These are phyloP conservation scores for Entomobrya proxima DNA, from an alignment of 2,888 invertebrate species.

Conservation along the genomic window DNA sequence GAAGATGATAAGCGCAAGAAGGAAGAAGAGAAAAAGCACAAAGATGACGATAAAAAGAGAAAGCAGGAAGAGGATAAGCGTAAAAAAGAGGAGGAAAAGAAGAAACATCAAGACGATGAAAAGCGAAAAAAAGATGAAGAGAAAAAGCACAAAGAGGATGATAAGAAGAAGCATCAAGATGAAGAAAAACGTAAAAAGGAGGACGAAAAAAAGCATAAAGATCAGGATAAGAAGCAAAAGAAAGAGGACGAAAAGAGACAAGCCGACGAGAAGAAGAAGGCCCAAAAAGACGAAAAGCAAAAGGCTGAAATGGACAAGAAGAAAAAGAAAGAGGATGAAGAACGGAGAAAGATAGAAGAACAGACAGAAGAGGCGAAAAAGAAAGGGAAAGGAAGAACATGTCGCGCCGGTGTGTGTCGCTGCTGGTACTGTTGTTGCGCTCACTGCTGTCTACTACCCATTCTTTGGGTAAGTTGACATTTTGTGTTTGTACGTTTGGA, in stretches of 20 bases:
- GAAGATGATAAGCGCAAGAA: not conserved
- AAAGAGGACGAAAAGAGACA: not conserved
- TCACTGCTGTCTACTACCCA: not conserved
- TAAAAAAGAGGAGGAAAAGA: not conserved
- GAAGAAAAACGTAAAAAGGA: too few species aligned
- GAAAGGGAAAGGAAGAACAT: not conserved
- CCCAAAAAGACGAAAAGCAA: not conserved
- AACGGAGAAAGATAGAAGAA: not conserved
- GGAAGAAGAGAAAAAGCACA: not conserved
- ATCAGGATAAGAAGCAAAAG: not conserved
- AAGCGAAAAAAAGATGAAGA: not conserved
- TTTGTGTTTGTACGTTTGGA: not conserved
- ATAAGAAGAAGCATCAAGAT: not conserved
- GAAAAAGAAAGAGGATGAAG: not conserved
- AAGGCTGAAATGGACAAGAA: not conserved
- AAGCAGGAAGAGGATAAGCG: not conserved
- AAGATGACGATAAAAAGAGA: not conserved
- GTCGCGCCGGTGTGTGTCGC: constrained; percentile 47
- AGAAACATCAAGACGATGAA: not conserved
- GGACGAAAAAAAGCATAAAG: not conserved
- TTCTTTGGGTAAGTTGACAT: constrained; percentile 33
- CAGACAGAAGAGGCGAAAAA: not conserved
- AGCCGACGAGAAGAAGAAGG: not conserved
- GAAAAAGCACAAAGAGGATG: not conserved
- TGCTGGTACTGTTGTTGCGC: constrained; percentile 50